phyloP scores from a whole-genome alignment of 2,113 vertebrate genomes.

The Podilymbus podiceps region DNA sequence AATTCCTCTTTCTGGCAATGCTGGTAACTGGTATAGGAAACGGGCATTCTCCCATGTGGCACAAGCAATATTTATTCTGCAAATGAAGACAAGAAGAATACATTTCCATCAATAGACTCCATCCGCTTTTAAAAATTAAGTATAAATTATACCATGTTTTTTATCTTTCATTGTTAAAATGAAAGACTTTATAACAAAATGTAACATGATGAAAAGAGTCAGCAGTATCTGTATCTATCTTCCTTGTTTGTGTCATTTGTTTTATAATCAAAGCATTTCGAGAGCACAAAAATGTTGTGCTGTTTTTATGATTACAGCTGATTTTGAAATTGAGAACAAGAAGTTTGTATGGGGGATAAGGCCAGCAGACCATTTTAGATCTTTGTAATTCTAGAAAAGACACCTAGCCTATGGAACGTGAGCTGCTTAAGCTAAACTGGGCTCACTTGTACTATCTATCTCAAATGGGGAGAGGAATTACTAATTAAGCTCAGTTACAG shows the following conservation, averaged over 20 bases:
- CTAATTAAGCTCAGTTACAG: background rate
- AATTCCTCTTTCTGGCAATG: background rate
- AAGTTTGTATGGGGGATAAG: background rate
- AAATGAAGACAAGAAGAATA: background rate
- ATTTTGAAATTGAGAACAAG: background rate
- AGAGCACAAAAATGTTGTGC: background rate
- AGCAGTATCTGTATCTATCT: background rate
- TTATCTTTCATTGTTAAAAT: background rate
- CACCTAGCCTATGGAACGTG: rapidly evolving
- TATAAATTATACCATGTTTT: background rate
- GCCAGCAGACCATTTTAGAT: background rate
- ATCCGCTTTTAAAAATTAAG: background rate
- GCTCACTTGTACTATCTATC: background rate
- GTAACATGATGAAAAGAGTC: background rate
- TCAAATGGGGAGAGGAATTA: background rate
- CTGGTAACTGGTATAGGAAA: background rate
- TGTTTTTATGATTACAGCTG: background rate
- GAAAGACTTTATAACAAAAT: background rate
- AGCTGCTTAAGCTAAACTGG: background rate
- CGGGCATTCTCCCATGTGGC: background rate
- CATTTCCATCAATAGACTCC: background rate
- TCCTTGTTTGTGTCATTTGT: background rate
- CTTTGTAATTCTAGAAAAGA: background rate
- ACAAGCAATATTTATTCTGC: background rate
- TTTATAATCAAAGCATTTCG: background rate